A percentile compares a stretch with the other conserved stretches of the same genome.
These are phyloP conservation scores for Fregetta grallaria DNA, from an alignment of 2,113 vertebrate genomes.

Conservation along the genomic window DNA sequence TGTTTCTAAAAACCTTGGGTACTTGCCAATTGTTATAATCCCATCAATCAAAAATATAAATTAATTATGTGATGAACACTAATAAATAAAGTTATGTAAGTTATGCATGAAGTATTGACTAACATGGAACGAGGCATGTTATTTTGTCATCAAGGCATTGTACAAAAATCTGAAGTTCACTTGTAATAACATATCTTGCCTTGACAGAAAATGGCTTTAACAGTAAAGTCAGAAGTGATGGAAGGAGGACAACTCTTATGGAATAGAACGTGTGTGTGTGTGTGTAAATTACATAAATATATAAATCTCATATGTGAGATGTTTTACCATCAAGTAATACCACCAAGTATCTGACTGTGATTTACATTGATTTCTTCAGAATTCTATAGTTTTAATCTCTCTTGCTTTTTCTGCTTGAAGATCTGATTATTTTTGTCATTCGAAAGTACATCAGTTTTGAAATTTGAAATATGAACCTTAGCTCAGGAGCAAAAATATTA, in stretches of 20 bases:
- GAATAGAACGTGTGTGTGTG: not conserved
- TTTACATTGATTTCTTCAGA: not conserved
- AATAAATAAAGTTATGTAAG: not conserved
- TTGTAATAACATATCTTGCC: not conserved
- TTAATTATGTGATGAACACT: not conserved
- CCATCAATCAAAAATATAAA: constrained; percentile 31
- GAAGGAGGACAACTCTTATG: not conserved
- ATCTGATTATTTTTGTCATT: not conserved
- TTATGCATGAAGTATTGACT: not conserved
- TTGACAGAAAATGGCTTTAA: not conserved
- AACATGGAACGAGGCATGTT: not conserved
- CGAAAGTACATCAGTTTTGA: not conserved
- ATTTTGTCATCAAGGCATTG: not conserved
- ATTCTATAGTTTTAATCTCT: not conserved
- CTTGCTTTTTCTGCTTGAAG: not conserved
- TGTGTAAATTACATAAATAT: not conserved
- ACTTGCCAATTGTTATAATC: not conserved
- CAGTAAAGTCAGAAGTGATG: not conserved
- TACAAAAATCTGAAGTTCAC: not conserved
- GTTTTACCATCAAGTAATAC: not conserved
- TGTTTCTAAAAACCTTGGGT: not conserved
- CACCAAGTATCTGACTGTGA: not conserved
- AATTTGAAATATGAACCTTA: not conserved
- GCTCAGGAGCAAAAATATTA: not conserved
- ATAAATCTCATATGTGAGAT: not conserved